Evolutionary conservation across 2,888 invertebrate species (phyloP).

Genomic region (Hypsopygia costalis): DNA sequence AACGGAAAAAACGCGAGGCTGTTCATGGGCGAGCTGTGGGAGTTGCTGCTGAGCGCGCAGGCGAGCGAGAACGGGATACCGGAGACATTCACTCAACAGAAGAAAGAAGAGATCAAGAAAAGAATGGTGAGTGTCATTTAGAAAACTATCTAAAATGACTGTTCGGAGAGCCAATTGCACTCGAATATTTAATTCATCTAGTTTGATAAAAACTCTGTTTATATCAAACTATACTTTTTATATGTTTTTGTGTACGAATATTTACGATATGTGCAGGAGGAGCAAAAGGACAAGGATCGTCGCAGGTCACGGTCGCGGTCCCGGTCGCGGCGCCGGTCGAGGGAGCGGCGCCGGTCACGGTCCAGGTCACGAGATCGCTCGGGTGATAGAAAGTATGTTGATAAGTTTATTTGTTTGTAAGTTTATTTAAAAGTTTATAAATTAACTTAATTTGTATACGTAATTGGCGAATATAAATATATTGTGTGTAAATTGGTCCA

Average conservation of each 20-base stretch:
- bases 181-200: too few relatives aligned
- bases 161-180: too few relatives aligned
- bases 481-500: too few relatives aligned
- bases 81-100: conserved; percentile 95
- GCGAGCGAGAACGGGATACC: conserved; percentile 98
- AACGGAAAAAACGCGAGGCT: conserved; percentile 98
- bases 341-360: conserved; percentile 58
- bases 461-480: too few relatives aligned
- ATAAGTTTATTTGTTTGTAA: too few relatives aligned
- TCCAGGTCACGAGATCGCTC: conserved; percentile 62
- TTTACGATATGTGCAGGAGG: too few relatives aligned
- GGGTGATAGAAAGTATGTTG: conserved; percentile 64
- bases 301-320: conserved; percentile 63
- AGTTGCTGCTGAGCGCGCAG: conserved; percentile 95
- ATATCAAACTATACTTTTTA: too few relatives aligned
- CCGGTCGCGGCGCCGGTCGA: conserved; percentile 59
- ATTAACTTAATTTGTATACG: too few relatives aligned
- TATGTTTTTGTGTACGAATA: too few relatives aligned
- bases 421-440: too few relatives aligned
- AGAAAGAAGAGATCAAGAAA: conserved; percentile 97
- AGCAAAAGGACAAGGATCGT: conserved; percentile 85
- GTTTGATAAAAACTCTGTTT: too few relatives aligned
- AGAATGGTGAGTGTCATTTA: conserved; percentile 86
- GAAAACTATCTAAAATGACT: too few relatives aligned
- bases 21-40: conserved; percentile 99